These are phyloP conservation scores for Homarus gammarus DNA, from an alignment of 2,888 invertebrate genomes.

Conservation along the genomic window DNA sequence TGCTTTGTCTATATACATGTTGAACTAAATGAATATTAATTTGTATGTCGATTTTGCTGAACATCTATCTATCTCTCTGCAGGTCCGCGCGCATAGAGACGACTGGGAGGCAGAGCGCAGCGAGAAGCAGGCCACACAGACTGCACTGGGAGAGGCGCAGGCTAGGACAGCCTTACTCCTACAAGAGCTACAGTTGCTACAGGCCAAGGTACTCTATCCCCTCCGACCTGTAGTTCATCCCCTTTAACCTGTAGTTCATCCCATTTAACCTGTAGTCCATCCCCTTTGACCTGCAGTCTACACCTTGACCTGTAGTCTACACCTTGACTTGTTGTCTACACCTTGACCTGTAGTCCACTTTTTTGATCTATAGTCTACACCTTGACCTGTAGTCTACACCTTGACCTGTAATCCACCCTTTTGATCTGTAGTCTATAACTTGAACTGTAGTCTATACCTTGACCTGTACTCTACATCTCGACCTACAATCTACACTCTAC, in stretches of 20 bases:
- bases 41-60: too few relatives aligned
- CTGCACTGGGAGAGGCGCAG: constrained; percentile 77
- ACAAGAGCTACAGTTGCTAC: constrained; percentile 65
- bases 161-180: constrained; percentile 71
- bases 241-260: neutral
- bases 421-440: neutral
- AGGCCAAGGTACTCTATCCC: constrained; percentile 58
- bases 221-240: neutral
- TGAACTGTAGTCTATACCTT: neutral
- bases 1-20: too few relatives aligned
- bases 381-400: neutral
- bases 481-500: neutral
- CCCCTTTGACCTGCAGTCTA: too few relatives aligned
- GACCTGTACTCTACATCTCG: neutral
- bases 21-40: too few relatives aligned
- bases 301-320: neutral
- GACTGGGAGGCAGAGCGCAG: constrained; percentile 78
- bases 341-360: too few relatives aligned
- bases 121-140: constrained; percentile 78
- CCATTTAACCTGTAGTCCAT: neutral
- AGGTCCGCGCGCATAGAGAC: constrained; percentile 78
- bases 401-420: neutral
- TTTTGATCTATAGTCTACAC: neutral
- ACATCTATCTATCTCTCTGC: too few relatives aligned
- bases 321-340: neutral